Evolutionary conservation across 2,797 vertebrate genomes (phyloP).

Genomic region (Enteromius trimaculatus): DNA sequence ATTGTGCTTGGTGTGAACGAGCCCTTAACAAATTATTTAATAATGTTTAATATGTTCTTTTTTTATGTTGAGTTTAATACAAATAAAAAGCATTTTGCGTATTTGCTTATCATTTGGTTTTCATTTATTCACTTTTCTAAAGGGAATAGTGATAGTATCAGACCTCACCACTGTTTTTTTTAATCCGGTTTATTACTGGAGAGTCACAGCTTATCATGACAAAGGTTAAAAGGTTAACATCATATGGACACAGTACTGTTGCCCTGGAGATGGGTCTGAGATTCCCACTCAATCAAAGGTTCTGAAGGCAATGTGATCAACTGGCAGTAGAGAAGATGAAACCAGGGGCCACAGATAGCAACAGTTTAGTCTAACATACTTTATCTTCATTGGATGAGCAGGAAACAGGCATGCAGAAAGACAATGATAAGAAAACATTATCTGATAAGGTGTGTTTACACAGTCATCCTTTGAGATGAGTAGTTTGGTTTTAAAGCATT

Average conservation of each 20-base stretch:
- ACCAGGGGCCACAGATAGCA: conserved; percentile 6
- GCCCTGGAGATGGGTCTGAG: conserved; percentile 9
- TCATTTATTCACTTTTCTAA: neutral
- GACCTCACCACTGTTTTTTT: conserved; percentile 7
- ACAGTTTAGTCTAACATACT: neutral
- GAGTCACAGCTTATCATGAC: neutral
- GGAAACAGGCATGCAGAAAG: neutral
- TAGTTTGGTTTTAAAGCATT: neutral
- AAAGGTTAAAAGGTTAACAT: conserved; percentile 2
- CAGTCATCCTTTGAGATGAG: neutral
- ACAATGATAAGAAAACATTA: neutral
- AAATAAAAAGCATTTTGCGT: neutral
- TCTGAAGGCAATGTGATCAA: neutral
- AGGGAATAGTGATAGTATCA: neutral
- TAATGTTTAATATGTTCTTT: neutral
- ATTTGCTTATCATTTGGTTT: neutral
- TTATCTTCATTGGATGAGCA: neutral
- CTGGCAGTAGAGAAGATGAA: conserved; percentile 2
- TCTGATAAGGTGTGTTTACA: conserved; percentile 8
- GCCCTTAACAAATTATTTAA: neutral
- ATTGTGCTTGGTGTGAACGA: neutral
- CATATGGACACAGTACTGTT: neutral
- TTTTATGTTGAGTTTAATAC: neutral
- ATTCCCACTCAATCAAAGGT: conserved; percentile 18
- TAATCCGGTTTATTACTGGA: neutral